phyloP scores from a whole-genome alignment of 1,140 invertebrate genomes.

The Macrobrachium rosenbergii region DNA sequence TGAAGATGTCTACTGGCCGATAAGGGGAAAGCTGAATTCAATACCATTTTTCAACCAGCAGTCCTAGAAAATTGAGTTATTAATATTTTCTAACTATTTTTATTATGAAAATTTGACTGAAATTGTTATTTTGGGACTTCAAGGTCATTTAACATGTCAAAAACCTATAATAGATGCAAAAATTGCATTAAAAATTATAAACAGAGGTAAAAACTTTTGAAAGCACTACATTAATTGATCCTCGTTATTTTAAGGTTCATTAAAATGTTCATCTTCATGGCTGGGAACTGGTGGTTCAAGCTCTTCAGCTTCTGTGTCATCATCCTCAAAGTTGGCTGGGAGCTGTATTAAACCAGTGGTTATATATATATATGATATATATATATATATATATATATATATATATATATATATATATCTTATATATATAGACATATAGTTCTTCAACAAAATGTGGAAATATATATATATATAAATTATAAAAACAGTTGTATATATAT shows the following conservation, averaged over 20 bases:
- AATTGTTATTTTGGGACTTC: not conserved
- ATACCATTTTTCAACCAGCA: conserved; percentile 8
- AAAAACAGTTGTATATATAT: no score
- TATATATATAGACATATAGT: no score
- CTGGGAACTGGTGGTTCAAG: conserved; percentile 13
- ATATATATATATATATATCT: no score
- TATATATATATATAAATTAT: no score
- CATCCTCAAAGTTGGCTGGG: conserved; percentile 40
- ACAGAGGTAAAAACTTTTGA: not conserved
- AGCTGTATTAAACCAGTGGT: no score
- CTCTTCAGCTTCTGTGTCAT: conserved; percentile 24
- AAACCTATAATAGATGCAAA: no score
- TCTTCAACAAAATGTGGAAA: no score
- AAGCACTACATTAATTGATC: conserved; percentile 8
- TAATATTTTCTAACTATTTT: no score
- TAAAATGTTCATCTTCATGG: not conserved
- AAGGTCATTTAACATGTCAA: not conserved
- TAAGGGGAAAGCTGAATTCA: not conserved
- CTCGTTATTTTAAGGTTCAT: conserved; percentile 5
- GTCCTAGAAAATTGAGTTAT: no score
- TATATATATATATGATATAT: no score
- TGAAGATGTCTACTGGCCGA: not conserved
- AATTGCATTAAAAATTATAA: not conserved
- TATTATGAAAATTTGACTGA: not conserved
- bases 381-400: no score